Percentiles rank a stretch among this genome's conserved stretches.
Evolutionary conservation across 2,113 vertebrate genomes (phyloP).

Genomic region (Zosterops lateralis): DNA sequence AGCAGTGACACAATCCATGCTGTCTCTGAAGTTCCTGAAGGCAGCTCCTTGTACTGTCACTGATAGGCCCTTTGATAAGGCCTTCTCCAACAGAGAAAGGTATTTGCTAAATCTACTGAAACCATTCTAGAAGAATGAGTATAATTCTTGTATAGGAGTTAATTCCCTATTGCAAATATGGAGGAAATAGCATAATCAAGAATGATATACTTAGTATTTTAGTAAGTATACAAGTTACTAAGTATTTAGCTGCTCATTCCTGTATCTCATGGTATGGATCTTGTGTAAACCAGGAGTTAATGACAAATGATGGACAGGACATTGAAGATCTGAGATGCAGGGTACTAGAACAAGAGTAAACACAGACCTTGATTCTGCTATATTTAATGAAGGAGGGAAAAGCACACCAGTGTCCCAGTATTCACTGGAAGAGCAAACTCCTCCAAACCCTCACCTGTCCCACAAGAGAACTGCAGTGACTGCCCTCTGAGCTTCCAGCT

Average conservation of each 20-base stretch:
- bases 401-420: neutral
- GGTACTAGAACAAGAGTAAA: neutral
- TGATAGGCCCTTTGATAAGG: neutral
- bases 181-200: neutral
- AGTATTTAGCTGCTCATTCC: neutral
- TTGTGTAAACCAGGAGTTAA: neutral
- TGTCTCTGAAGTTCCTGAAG: neutral
- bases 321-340: neutral
- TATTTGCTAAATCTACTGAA: neutral
- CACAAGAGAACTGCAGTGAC: neutral
- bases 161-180: neutral
- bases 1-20: neutral
- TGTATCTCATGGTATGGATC: rapidly evolving
- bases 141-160: neutral
- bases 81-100: neutral
- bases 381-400: neutral
- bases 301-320: neutral
- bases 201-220: neutral
- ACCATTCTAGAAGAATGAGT: neutral
- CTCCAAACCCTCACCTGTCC: neutral
- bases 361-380: neutral
- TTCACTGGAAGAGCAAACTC: neutral
- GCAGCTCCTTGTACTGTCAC: neutral
- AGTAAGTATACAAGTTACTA: neutral
- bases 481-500: neutral